Evolutionary conservation across 64 coral and sea anemone species (phyloP), one percentile per base, ranked within the genome.

Genomic region (Dendronephthya gigantea): DNA sequence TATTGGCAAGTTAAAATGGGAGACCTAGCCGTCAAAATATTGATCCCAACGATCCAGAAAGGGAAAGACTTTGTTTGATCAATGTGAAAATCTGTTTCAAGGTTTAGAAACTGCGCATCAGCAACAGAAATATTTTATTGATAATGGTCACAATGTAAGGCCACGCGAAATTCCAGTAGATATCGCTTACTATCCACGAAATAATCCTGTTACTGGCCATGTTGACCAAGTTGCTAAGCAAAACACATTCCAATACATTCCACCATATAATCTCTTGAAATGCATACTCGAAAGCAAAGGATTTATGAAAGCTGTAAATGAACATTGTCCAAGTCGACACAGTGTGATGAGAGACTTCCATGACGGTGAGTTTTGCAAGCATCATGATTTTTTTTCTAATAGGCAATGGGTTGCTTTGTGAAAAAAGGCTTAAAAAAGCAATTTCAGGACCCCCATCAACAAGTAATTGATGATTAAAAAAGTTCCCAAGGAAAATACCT

Each of bases 81-180:
- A 70, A 31, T 70, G 66, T n/a, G 8, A 70, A 70, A 70, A 70
- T n/a, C 66, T n/a, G 25, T 70, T 70, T n/a, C 9, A 19, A 70
- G 6, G 25, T 25, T 31, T 70, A 31, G 66, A 70, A 70, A 70
- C 66, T 31, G 17, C 66, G 17, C 29, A 70, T n/a, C 17, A 70
- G 25, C 66, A 70, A n/a, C 66, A 70, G 25, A 70, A 70, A 70
- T 70, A 70, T 70, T 70, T 70, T 70, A n/a, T 70, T 8, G 8
- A n/a, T 25, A 70, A n/a, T 70, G 66, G 66, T 19, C 29, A 31
- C 25, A 9, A 9, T 70, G 29, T 70, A 25, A 70, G 25, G 29
- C 66, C 66, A 70, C 66, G 66, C 6, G 66, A 70, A 70, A 70
- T 70, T n/a, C 66, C 8, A 70, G 17, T 70, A 25, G 66, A 8